Conservation (phyloP, 1,140 invertebrate species). For the Sycobia sp. region DNA sequence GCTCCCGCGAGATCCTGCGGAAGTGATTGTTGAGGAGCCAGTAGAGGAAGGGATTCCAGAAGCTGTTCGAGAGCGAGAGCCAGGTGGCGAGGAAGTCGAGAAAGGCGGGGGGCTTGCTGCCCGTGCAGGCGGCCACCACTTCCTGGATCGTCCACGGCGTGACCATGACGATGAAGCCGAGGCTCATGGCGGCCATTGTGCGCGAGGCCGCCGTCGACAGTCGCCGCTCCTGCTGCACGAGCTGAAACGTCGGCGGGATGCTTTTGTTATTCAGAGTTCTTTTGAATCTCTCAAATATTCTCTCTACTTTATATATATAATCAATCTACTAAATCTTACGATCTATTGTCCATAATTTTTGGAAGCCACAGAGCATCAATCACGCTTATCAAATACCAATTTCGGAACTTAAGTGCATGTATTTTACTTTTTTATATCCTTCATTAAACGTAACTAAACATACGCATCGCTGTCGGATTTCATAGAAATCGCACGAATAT, state of each 20-base stretch:
- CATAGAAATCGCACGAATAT: too few relatives aligned
- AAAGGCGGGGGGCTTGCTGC: conserved; percentile 77
- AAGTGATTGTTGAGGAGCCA: conserved; percentile 86
- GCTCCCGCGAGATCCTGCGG: conserved; percentile 75
- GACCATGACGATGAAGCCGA: conserved; percentile 86
- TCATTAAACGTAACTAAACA: too few relatives aligned
- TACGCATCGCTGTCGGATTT: too few relatives aligned
- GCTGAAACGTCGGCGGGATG: conserved; percentile 48
- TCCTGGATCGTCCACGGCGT: conserved; percentile 88
- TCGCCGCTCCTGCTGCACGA: conserved; percentile 73
- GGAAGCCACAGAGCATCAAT: too few relatives aligned
- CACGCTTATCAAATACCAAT: too few relatives aligned
- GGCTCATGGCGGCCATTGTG: conserved; percentile 86
- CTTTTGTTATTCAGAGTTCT: too few relatives aligned
- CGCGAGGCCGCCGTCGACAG: conserved; percentile 78
- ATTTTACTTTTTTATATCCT: too few relatives aligned
- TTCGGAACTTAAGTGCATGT: too few relatives aligned
- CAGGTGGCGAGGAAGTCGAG: conserved; percentile 84
- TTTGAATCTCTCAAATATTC: too few relatives aligned
- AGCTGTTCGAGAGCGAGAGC: conserved; percentile 83
- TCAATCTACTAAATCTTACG: too few relatives aligned
- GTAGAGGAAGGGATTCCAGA: conserved; percentile 88
- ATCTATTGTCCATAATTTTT: too few relatives aligned
- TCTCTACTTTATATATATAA: too few relatives aligned
- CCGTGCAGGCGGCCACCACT: conserved; percentile 84